phyloP scores from a whole-genome alignment of 2,113 vertebrate species.

The Corythaixoides concolor region DNA sequence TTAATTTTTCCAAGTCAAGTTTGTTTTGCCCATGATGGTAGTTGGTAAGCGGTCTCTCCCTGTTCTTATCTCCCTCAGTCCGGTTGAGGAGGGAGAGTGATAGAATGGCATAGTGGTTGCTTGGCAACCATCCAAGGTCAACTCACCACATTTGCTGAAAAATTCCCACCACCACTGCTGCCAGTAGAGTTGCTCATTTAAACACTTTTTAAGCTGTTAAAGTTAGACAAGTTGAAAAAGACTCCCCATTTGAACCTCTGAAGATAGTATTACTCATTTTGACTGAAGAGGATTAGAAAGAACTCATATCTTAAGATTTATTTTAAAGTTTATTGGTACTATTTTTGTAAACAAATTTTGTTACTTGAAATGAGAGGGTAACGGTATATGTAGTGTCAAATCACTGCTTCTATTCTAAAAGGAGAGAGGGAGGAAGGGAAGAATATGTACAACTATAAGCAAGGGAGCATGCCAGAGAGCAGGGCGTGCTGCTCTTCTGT shows the following conservation, averaged over 20 bases:
- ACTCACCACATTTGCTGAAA: neutral
- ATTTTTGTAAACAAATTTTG: neutral
- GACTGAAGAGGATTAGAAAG: neutral
- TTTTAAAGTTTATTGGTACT: neutral
- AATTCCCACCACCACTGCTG: neutral
- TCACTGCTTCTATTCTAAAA: neutral
- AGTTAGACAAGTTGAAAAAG: neutral
- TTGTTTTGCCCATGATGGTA: neutral
- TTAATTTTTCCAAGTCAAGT: neutral
- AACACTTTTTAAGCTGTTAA: neutral
- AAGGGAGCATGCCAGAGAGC: neutral
- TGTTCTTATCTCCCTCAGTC: neutral
- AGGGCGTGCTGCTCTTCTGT: neutral
- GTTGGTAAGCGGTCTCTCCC: neutral
- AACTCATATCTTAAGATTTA: neutral
- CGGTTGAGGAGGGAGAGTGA: neutral
- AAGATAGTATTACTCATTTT: neutral
- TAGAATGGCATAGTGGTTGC: fast-evolving
- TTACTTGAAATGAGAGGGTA: neutral
- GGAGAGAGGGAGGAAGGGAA: neutral
- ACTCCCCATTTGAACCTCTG: neutral
- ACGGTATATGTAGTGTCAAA: fast-evolving
- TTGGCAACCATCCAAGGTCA: neutral
- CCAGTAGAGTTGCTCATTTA: neutral
- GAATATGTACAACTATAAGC: neutral